Evolutionary conservation across 2,113 vertebrate species (phyloP), one percentile per base, ranked within the genome.

Genomic region (Todiramphus chloris): DNA sequence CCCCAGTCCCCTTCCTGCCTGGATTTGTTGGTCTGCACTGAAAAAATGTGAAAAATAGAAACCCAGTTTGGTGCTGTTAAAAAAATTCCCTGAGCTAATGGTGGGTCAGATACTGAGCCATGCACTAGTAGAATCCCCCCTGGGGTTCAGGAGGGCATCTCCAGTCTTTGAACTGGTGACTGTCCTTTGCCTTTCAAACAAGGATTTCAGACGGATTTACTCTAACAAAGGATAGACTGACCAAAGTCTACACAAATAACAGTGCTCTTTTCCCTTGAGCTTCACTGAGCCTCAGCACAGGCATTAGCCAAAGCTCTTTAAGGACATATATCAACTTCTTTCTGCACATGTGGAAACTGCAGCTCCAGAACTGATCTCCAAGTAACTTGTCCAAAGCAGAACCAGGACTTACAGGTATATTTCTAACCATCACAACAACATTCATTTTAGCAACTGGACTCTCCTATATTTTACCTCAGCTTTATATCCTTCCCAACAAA

Each of bases 241-340:
- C 48, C 44, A 43, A 93, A 92, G 86, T 44, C 80, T 90, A 62
- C 53, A 89, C 82, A 94, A 85, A 51, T 56, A 92, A 73, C 33
- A 81, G 64, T 33, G 31, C 11, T 76, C 44, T 83, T 87, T 84
- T 75, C 70, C 80, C 73, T 63, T 55, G 72, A 93, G 72, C 31
- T 90, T 91, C 69, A 50, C 31, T 63, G 70, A 76, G 75, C 80
- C 89, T 69, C 66, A 25, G 83, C 84, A 69, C 5, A 83, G 41
- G 64, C 53, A 93, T 84, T 87, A 94, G 58, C 31, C 46, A 87
- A 94, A 91, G 59, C 55, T 93, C 50, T 85, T 89, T 76, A 82
- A 87, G 44, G 83, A 92, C 39, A 43, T 37, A 50, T 5, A 83
- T 9, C 20, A 27, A 75, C n/a, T 76, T 85, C 31, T 60, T 85